These are phyloP conservation scores for Drosophila novamexicana DNA, from an alignment of 1,140 invertebrate species.

Conservation along the genomic window DNA sequence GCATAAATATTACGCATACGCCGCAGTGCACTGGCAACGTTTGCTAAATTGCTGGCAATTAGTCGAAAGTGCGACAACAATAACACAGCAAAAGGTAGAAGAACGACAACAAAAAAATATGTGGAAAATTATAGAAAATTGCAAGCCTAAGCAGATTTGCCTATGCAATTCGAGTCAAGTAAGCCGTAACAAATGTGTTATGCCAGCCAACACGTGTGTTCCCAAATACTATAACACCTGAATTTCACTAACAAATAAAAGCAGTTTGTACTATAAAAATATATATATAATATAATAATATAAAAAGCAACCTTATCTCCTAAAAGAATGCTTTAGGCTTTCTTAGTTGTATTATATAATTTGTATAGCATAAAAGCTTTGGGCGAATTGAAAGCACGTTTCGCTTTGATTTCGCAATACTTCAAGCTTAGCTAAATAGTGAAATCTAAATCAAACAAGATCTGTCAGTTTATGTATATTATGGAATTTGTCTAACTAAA, in stretches of 20 bases:
- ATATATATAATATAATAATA: no score
- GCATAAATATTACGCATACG: slow-evolving; percentile 80
- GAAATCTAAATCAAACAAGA: no score
- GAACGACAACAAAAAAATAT: slow-evolving; percentile 9
- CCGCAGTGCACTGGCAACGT: slow-evolving; percentile 75
- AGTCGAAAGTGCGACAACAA: slow-evolving; percentile 72
- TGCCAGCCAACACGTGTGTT: not conserved
- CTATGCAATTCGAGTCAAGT: slow-evolving; percentile 41
- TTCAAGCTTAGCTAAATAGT: no score
- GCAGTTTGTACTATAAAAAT: no score
- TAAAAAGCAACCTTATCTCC: no score
- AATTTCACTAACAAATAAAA: not conserved
- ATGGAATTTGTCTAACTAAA: no score
- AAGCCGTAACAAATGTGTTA: slow-evolving; percentile 11
- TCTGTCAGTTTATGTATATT: no score
- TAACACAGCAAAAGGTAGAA: not conserved
- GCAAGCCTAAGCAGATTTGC: slow-evolving; percentile 69
- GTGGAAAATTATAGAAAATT: slow-evolving; percentile 44
- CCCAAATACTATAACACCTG: slow-evolving; percentile 2
- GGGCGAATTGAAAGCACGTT: no score
- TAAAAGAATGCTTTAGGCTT: no score
- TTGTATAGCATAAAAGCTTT: no score
- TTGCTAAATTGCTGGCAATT: slow-evolving; percentile 81
- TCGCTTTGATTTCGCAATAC: no score
- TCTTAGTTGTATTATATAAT: no score